phyloP scores from a whole-genome alignment of 2,888 invertebrate species.

The Rhopalosiphum nymphaeae region DNA sequence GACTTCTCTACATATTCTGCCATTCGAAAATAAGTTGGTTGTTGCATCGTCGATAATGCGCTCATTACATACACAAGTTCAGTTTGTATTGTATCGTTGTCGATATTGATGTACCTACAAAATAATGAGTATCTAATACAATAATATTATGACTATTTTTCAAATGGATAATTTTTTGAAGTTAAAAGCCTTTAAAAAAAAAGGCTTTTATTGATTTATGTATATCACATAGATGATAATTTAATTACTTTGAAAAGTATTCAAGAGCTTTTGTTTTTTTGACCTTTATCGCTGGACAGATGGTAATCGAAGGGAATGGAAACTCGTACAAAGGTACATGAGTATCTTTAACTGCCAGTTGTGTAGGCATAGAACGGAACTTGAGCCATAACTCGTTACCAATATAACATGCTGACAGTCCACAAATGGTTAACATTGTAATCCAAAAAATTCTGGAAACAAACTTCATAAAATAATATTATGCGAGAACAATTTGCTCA shows the following conservation, averaged over 20 bases:
- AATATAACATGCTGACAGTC: slow-evolving; percentile 66
- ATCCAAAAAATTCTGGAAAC: slow-evolving; percentile 67
- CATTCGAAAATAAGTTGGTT: slow-evolving; percentile 67
- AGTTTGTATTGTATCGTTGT: slow-evolving; percentile 40
- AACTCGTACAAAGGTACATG: slow-evolving; percentile 67
- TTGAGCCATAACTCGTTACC: slow-evolving; percentile 66
- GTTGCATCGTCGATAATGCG: slow-evolving; percentile 67
- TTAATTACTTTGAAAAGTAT: slow-evolving; percentile 66
- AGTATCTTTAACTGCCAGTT: slow-evolving; percentile 67
- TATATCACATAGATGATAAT: background rate
- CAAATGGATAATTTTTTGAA: background rate
- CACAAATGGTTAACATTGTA: slow-evolving; percentile 66
- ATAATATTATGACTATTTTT: background rate
- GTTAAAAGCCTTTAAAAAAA: background rate
- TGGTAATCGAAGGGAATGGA: slow-evolving; percentile 68
- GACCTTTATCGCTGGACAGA: slow-evolving; percentile 67
- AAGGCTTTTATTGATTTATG: background rate
- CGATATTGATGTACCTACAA: slow-evolving; percentile 59
- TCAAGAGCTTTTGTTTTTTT: slow-evolving; percentile 66
- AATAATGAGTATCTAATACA: background rate
- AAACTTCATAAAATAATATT: background rate
- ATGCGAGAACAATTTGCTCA: too few species aligned
- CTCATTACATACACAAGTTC: slow-evolving; percentile 66
- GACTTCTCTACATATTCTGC: slow-evolving; percentile 64
- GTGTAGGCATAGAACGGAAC: slow-evolving; percentile 67